A percentile compares a stretch with the other conserved stretches of the same genome.
phyloP scores from a whole-genome alignment of 2,113 vertebrate genomes.

The Hippopotamus amphibius region DNA sequence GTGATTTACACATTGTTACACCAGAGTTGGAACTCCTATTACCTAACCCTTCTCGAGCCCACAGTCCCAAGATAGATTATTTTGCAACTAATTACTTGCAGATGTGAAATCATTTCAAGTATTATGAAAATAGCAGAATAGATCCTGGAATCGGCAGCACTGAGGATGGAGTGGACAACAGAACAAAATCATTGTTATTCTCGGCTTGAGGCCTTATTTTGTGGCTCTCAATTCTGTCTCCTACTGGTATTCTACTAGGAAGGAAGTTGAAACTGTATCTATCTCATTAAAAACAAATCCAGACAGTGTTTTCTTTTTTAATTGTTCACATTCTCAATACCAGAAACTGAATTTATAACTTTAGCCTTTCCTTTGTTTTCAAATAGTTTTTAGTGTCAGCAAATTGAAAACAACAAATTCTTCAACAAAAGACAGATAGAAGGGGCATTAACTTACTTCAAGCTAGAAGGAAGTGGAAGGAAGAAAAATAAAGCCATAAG shows the following conservation, averaged over 20 bases:
- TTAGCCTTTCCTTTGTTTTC: slow-evolving; percentile 46
- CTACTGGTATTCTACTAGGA: not conserved
- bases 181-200: slow-evolving; percentile 50
- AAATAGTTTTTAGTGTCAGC: slow-evolving; percentile 12
- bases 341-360: not conserved
- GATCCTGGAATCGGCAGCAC: not conserved
- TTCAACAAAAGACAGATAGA: slow-evolving; percentile 37
- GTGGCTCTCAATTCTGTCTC: slow-evolving; percentile 4
- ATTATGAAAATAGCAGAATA: slow-evolving; percentile 69
- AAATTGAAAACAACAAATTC: slow-evolving; percentile 4
- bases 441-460: not conserved
- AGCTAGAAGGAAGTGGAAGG: not conserved
- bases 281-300: slow-evolving; percentile 60
- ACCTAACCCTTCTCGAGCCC: slow-evolving; percentile 56
- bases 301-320: slow-evolving; percentile 12
- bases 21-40: slow-evolving; percentile 53
- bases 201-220: slow-evolving; percentile 16
- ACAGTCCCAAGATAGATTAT: slow-evolving; percentile 71
- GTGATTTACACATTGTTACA: slow-evolving; percentile 57
- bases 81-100: slow-evolving; percentile 82
- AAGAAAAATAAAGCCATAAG: not conserved
- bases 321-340: not conserved
- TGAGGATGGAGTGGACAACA: slow-evolving; percentile 35
- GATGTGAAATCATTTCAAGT: slow-evolving; percentile 69
- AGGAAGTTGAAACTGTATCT: slow-evolving; percentile 40